A percentile compares a stretch with the other conserved stretches of the same genome.
phyloP scores from a whole-genome alignment of 2,888 invertebrate species.

The Pelosia muscerda region DNA sequence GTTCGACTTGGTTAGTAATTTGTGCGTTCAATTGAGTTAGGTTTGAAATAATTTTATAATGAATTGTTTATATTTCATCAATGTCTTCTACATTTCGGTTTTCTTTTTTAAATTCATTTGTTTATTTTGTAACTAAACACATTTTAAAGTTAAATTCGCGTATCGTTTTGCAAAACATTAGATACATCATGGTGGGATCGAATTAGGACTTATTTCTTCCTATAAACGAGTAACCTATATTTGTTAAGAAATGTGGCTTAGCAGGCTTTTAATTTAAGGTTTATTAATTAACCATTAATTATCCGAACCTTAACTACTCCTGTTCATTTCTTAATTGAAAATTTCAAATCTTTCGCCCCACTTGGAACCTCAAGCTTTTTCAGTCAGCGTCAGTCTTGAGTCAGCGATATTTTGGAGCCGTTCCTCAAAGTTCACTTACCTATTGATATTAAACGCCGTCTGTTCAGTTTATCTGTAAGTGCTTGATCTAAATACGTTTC shows the following conservation, averaged over 20 bases:
- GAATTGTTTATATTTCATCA: neutral
- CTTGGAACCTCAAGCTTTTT: conserved; percentile 15
- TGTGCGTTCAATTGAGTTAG: neutral
- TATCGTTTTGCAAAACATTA: neutral
- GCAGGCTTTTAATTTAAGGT: neutral
- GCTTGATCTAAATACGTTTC: conserved; percentile 66
- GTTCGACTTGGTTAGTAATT: neutral
- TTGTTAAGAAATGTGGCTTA: neutral
- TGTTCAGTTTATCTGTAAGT: conserved; percentile 70
- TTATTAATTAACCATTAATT: neutral
- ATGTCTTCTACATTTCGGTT: neutral
- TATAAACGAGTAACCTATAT: neutral
- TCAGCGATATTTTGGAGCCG: conserved; percentile 42
- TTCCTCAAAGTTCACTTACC: conserved; percentile 58
- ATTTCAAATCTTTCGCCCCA: neutral
- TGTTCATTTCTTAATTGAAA: neutral
- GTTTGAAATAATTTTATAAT: conserved; percentile 6
- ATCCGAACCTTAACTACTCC: neutral
- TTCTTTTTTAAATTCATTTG: neutral
- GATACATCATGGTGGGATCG: neutral
- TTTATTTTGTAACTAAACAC: neutral
- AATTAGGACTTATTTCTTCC: neutral
- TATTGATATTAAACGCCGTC: conserved; percentile 58
- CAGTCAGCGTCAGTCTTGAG: conserved; percentile 40
- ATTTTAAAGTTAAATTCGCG: neutral